Evolutionary conservation across 2,113 vertebrate genomes (phyloP), one percentile per base, ranked within the genome.

Genomic region (Gymnocephalus cernua): DNA sequence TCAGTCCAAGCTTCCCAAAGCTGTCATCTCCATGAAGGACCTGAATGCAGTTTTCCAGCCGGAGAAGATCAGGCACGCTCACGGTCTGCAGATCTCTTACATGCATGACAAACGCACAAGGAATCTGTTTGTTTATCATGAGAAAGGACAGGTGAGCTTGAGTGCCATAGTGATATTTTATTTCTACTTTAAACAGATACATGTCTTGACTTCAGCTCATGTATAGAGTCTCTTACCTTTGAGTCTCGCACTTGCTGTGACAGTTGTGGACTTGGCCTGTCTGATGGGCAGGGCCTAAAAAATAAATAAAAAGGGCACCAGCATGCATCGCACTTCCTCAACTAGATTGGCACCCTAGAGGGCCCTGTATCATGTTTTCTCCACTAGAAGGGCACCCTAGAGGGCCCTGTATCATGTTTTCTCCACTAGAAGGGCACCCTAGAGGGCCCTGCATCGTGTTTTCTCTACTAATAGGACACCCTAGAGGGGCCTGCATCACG

Each of bases 111-210:
- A 95, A n/a, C 96, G 88, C 29, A 94, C 91, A 18, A 94, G 96
- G 86, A 99, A 97, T 86, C 91, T 99, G 32, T 99, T 99, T 91
- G 96, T 99, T 74, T 98, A 97, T 80, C 97, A 99, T 0, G 96
- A 97, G 53, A 94, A 64, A 0, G 96, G 96, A 67, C 94, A 96
- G 96, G 98, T 94, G 62, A 90, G 87, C 35, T 35, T 11, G 11
- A 35, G 5, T 15, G 12, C 3, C 16, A 21, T 18, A 6, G 25
- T 50, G 62, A 3, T 19, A 5, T 14, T 35, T 44, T 58, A 21
- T 77, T 45, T 65, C 4, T 23, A 19, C 21, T 58, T 65, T 12
- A 1, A 25, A 38, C 41, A 38, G 50, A 56, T 71, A 16, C 12
- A 51, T 41, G 8, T 45, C 54, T 16, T 8, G 1, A 16, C 16